Evolutionary conservation across 2,888 invertebrate genomes (phyloP).

Genomic region (Drosophila percnosoma): DNA sequence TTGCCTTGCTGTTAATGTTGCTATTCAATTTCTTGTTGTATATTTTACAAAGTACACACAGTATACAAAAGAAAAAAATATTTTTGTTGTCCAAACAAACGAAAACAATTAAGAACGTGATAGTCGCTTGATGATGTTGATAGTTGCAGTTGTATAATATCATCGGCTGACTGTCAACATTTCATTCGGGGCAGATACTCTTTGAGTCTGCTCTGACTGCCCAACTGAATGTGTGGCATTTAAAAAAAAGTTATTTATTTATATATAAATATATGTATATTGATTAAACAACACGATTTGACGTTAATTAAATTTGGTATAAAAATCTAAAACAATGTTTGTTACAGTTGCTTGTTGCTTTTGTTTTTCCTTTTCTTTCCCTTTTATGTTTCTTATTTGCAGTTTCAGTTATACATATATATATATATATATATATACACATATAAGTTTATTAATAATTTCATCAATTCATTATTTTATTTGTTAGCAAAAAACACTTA

Average conservation of each 20-base stretch:
- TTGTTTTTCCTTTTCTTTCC: conserved; percentile 15
- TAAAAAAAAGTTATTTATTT: conserved; percentile 41
- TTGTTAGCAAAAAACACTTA: conserved; percentile 78
- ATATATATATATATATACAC: conserved; percentile 26
- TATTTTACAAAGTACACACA: conserved; percentile 78
- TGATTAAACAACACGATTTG: conserved; percentile 58
- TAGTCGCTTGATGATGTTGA: conserved; percentile 8
- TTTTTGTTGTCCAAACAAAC: conserved; percentile 9
- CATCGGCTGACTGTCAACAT: conserved; percentile 17
- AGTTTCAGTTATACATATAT: conserved; percentile 37
- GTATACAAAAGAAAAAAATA: conserved; percentile 51
- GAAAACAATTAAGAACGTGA: conserved; percentile 36
- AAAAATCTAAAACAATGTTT: conserved; percentile 78
- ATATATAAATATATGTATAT: conserved; percentile 36
- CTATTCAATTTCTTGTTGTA: conserved; percentile 74
- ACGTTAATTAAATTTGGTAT: conserved; percentile 76
- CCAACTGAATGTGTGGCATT: conserved; percentile 37
- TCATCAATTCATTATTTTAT: conserved; percentile 58
- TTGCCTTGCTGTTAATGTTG: conserved; percentile 73
- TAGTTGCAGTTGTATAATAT: conserved; percentile 12
- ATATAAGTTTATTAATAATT: conserved; percentile 59
- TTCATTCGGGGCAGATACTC: conserved; percentile 25
- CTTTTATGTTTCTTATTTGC: conserved; percentile 10
- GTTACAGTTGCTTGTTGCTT: conserved; percentile 41
- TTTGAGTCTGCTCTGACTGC: conserved; percentile 34